Base-by-base conservation (phyloP, 2,888 invertebrate species). In the Fissipunctia ypsillon region DNA sequence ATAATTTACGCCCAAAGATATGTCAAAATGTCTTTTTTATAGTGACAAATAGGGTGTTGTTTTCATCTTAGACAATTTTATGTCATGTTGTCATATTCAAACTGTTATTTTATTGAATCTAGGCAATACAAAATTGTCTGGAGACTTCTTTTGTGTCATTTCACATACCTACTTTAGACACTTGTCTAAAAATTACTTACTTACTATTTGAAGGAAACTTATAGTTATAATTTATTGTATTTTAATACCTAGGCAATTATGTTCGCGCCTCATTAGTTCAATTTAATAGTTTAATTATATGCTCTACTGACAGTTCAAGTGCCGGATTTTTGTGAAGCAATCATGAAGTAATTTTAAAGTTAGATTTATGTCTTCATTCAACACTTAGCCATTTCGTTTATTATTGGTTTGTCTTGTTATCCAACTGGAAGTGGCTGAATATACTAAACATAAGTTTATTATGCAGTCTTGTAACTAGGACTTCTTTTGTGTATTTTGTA, bases 261-360 rank as follows among this genome's bases (percentile, higher is more conserved):
- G 38, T 80, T 67, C 41, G 9, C 31, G 68, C 59, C 31, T 81
- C 67, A 81, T 81, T 73, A 45, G 67, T 81, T 76, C 25, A 45
- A 35, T 56, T 77, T 70, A 77, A 68, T 73, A 69, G 63, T 76
- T 73, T 73, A 73, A 73, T 81, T 69, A 70, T 54, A 67, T 76
- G 73, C 69, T 80, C 72, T 45, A 67, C 73, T 69, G 79, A 41
- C 31, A 28, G 48, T 63, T 19, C 45, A 48, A 41, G 41, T 59
- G 43, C 57, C 19, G 54, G 57, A 67, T 56, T 64, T 69, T 61
- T 35, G 35, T 54, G 16, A 61, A 74, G 41, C 12, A 61, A 59
- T 64, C n/a, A 56, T 6, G 38, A 61, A 61, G 35, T 45, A 19
- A 60, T 52, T 61, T 45, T 31, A n/a, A 43, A 76, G 31, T 70